Base-by-base conservation (phyloP, 2,888 invertebrate species). In the Epistrophe grossulariae region DNA sequence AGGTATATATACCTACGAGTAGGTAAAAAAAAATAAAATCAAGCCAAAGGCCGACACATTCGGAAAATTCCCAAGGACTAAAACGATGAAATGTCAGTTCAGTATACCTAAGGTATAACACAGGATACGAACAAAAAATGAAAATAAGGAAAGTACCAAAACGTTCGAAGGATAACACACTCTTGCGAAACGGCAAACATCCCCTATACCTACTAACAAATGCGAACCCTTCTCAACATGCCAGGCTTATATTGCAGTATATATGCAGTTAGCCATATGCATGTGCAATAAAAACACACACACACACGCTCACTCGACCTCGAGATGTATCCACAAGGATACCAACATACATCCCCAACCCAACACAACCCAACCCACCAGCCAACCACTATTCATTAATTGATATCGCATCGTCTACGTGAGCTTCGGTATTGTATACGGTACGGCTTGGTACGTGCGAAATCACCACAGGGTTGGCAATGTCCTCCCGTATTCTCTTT, bases 331-430 rank as follows among this genome's bases (percentile, higher is more conserved):
- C 66, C 68, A 48, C 64, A 82, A 64, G 60, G 70, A 85, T 78
- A 85, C 73, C 76, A 59, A 57, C 78, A 74, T 50, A 68, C 9
- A 48, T 24, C 2, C 48, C 19, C 45, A 48, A 8, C 15, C 88
- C 77, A 70, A 55, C 89, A 84, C 79, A 84, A 89, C 88, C 89
- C n/a, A n/a, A 8, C 15, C 88, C 77, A 70, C 60, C 89, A 84
- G 79, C 88, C 79, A 84, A 89, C 88, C 89, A 88, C 84, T 89
- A 91, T 90, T 91, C 91, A 91, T 91, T 91, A 91, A 91, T 91
- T 91, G 91, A 91, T 91, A 91, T 91, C 91, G 91, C 91, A 91
- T 89, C 90, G 88, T 82, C 71, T 82, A 82, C 82, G 76, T 87
- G 82, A 79, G 60, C 79, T 79, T 80, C 66, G 60, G 43, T 59